Evolutionary conservation across 2,888 invertebrate species (phyloP).

Genomic region (Morpho helenor): DNA sequence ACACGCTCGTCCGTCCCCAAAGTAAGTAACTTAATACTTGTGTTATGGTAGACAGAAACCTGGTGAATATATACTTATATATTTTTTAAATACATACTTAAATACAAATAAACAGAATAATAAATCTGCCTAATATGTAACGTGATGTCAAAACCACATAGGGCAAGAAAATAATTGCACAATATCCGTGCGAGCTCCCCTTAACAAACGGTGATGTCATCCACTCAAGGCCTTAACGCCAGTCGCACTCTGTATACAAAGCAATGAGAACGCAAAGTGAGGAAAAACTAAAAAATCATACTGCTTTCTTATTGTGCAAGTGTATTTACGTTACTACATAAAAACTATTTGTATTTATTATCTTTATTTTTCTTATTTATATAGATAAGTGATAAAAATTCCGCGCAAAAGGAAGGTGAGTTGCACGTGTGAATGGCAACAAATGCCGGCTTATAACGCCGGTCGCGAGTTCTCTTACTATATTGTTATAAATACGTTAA

Average conservation of each 20-base stretch:
- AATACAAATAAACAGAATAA: no score
- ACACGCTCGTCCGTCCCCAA: no score
- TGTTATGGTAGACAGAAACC: no score
- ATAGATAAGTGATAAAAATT: constrained; percentile 53
- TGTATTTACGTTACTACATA: constrained; percentile 62
- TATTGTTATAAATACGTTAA: not conserved
- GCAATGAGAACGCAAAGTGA: constrained; percentile 63
- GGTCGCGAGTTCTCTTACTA: constrained; percentile 13
- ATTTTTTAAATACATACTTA: no score
- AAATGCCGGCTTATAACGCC: constrained; percentile 11
- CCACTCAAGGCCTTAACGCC: constrained; percentile 42
- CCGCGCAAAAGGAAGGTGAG: constrained; percentile 76
- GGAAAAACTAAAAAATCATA: constrained; percentile 38
- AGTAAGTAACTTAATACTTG: no score
- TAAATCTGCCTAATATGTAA: not conserved
- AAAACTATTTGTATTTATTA: constrained; percentile 23
- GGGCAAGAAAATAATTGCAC: constrained; percentile 25
- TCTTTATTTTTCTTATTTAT: constrained; percentile 30
- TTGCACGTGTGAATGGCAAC: constrained; percentile 25
- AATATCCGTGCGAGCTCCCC: constrained; percentile 30
- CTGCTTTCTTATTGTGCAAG: constrained; percentile 50
- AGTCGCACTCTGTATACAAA: constrained; percentile 53
- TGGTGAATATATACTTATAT: no score
- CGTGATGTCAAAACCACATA: constrained; percentile 11
- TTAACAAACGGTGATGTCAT: constrained; percentile 53